phyloP scores from a whole-genome alignment of 2,888 invertebrate genomes.

The Phortica magna region DNA sequence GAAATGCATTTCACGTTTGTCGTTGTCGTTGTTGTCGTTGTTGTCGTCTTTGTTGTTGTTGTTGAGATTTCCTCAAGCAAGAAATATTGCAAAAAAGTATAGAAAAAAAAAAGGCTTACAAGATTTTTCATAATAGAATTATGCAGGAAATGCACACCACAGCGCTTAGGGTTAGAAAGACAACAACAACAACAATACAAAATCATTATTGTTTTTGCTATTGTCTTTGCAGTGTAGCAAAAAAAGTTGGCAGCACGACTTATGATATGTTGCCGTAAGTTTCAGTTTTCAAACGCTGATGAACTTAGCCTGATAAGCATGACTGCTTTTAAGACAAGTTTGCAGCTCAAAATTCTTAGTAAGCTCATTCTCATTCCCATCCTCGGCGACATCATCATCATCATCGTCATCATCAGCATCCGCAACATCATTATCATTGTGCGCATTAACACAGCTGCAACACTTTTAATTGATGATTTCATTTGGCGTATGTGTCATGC shows the following conservation, averaged over 20 bases:
- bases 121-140: slow-evolving; percentile 40
- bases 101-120: not conserved
- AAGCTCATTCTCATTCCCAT: not conserved
- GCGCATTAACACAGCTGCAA: not conserved
- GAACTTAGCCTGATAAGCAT: not conserved
- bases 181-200: not conserved
- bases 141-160: slow-evolving; percentile 59
- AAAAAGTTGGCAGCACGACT: not conserved
- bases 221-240: not conserved
- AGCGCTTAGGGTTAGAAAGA: slow-evolving; percentile 25
- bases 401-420: too few relatives aligned
- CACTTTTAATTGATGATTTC: slow-evolving; percentile 37
- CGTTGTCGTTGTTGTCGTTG: not conserved
- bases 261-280: not conserved
- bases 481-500: slow-evolving; percentile 28
- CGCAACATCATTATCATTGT: not conserved
- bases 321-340: not conserved
- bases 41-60: slow-evolving; percentile 21
- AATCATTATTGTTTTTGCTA: slow-evolving; percentile 4
- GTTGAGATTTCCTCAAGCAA: slow-evolving; percentile 33
- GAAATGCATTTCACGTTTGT: slow-evolving; percentile 34
- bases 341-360: not conserved
- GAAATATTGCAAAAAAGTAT: slow-evolving; percentile 11
- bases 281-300: not conserved
- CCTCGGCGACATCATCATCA: not conserved